phyloP scores from a whole-genome alignment of 2,888 invertebrate genomes.

The Pherbina coryleti region DNA sequence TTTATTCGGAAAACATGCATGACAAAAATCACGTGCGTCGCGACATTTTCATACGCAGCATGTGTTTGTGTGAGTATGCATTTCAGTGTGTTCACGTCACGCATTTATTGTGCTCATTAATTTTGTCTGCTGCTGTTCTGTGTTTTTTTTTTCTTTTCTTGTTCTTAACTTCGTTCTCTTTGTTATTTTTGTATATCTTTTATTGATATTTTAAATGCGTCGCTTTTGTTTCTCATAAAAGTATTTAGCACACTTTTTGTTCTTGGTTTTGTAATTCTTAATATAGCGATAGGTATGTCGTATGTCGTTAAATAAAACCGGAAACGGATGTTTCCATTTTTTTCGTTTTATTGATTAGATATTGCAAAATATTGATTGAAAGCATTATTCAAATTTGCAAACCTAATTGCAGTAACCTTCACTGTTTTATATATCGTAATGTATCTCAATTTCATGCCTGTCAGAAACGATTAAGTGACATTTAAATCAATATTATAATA shows the following conservation, averaged over 20 bases:
- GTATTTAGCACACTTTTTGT: not conserved
- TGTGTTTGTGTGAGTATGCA: not conserved
- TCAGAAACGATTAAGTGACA: constrained; percentile 4
- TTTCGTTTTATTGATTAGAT: not conserved
- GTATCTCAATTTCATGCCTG: not conserved
- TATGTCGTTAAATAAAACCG: not conserved
- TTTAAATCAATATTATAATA: not conserved
- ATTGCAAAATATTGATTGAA: not conserved
- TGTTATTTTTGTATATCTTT: not conserved
- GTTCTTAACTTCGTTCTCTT: not conserved
- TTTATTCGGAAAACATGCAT: constrained; percentile 4
- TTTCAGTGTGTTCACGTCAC: not conserved
- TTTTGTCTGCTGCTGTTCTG: not conserved
- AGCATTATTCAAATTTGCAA: not conserved
- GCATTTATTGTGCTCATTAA: not conserved
- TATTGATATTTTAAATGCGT: not conserved
- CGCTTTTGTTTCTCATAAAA: not conserved
- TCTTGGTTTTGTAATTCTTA: not conserved
- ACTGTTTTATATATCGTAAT: not conserved
- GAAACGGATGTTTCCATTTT: not conserved
- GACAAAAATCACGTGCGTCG: constrained; percentile 5
- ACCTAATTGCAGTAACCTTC: constrained; percentile 14
- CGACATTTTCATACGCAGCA: not conserved
- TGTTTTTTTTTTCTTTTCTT: not conserved
- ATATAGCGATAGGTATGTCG: too few species aligned